Evolutionary conservation across 2,888 invertebrate species (phyloP), one percentile per base, ranked within the genome.

Genomic region (Orthonevra nobilis): DNA sequence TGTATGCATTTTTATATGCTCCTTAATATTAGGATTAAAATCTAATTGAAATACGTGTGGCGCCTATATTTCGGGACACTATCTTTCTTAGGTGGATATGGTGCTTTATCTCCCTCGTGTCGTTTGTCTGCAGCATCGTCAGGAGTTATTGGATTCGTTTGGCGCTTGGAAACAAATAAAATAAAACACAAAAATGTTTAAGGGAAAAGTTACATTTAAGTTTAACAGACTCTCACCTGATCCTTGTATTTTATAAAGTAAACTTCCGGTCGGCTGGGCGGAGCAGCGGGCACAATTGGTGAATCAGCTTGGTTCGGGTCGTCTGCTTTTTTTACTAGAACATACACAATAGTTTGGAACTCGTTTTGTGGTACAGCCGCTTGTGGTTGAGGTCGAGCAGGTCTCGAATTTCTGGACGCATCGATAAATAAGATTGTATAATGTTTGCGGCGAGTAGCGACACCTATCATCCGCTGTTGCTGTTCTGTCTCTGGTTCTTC

Each of bases 401-500:
- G 34, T 4, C 7, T n/a, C 10, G 17, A 6, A 7, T 34, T n/a
- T 34, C 50, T 50, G 2, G 50, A 34, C 19, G 50, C 20, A 34
- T 50, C 50, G 3, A 50, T 50, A 19, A 50, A 50, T 19, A 50
- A 19, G 20, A 50, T 50, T 2, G 32, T 50, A 34, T 50, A 50
- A 12, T 50, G 54, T 26, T 54, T 54, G 5, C 15, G 38, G 15
- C 54, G 54, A 7, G 10, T 1, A 15, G 5, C 38, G 23, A 14
- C 2, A 4, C 14, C 15, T n/a, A 5, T 36, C 17, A 3, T 14
- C 10, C 3, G 12, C 7, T 9, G 38, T 6, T 54, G 14, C 3
- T 54, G 14, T 7, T 9, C 26, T 6, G 36, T 9, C 3, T 54
- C 9, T 7, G 9, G 26, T n/a, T 6, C 2, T 2, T 15, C 10